phyloP scores from a whole-genome alignment of 2,113 vertebrate genomes.

The Coreoperca whiteheadi region DNA sequence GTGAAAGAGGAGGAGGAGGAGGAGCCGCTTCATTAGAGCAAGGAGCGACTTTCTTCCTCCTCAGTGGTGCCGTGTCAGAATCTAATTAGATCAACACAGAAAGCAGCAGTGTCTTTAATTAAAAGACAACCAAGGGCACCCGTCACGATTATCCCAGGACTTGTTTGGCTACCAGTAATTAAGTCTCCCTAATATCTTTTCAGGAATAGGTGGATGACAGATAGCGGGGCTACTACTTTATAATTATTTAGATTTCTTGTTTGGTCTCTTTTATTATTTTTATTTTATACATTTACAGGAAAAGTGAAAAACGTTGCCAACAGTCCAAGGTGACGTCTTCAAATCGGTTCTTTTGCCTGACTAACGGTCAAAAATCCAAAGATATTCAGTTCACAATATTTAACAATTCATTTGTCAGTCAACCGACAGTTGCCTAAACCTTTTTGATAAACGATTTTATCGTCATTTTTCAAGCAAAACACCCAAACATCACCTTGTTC shows the following conservation, averaged over 20 bases:
- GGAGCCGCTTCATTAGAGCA: conserved; percentile 66
- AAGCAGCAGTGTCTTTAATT: conserved; percentile 37
- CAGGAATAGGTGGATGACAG: not conserved
- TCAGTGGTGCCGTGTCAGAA: conserved; percentile 3
- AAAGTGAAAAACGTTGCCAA: not conserved
- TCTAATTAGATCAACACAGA: conserved; percentile 43
- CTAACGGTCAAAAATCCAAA: not conserved
- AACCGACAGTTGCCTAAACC: not conserved
- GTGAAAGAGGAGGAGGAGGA: conserved; percentile 21
- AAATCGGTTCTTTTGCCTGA: not conserved
- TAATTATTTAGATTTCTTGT: not conserved
- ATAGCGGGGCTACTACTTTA: no score
- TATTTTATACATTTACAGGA: not conserved
- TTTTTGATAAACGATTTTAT: not conserved
- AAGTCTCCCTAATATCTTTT: not conserved
- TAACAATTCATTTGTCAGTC: not conserved
- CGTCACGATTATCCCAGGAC: not conserved
- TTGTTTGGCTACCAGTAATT: not conserved
- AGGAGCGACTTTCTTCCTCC: conserved; percentile 36
- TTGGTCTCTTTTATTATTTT: not conserved
- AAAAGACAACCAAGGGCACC: conserved; percentile 7
- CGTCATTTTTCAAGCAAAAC: not conserved
- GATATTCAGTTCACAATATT: not conserved
- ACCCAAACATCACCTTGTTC: not conserved
- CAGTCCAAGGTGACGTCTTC: not conserved